phyloP scores from a whole-genome alignment of 2,888 invertebrate species.

The Drosophila leonis region DNA sequence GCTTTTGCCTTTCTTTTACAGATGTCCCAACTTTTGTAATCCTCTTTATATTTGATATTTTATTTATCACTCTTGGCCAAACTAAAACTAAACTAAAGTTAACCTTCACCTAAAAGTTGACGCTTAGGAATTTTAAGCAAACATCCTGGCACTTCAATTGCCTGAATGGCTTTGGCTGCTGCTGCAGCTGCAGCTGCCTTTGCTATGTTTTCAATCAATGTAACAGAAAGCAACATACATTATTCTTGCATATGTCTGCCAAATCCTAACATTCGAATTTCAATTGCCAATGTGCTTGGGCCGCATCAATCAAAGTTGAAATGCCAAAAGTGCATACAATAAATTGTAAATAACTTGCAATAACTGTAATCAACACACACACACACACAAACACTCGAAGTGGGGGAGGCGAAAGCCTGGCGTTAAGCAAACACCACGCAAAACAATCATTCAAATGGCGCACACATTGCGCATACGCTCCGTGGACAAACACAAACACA shows the following conservation, averaged over 20 bases:
- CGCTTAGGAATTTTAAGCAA: not conserved
- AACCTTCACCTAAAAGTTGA: not conserved
- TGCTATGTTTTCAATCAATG: constrained; percentile 5
- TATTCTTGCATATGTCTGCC: constrained; percentile 28
- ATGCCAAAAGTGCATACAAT: constrained; percentile 65
- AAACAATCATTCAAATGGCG: constrained; percentile 76
- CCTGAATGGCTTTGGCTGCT: not conserved
- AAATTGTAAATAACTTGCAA: constrained; percentile 77
- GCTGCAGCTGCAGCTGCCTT: not conserved
- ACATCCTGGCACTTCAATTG: not conserved
- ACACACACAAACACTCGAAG: constrained; percentile 42
- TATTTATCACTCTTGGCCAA: not conserved
- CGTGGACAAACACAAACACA: constrained; percentile 40
- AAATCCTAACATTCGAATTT: constrained; percentile 38
- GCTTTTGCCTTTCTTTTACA: not conserved
- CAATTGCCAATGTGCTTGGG: constrained; percentile 41
- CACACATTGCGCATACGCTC: constrained; percentile 70
- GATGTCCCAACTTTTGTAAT: not conserved
- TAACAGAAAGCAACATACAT: constrained; percentile 3
- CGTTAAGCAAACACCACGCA: constrained; percentile 61
- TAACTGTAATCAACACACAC: constrained; percentile 80
- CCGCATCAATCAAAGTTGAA: constrained; percentile 70
- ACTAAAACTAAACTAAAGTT: not conserved
- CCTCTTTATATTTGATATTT: not conserved
- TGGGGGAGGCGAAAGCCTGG: not conserved